phyloP scores from a whole-genome alignment of 2,888 invertebrate genomes.

The Galerucella calmariensis region DNA sequence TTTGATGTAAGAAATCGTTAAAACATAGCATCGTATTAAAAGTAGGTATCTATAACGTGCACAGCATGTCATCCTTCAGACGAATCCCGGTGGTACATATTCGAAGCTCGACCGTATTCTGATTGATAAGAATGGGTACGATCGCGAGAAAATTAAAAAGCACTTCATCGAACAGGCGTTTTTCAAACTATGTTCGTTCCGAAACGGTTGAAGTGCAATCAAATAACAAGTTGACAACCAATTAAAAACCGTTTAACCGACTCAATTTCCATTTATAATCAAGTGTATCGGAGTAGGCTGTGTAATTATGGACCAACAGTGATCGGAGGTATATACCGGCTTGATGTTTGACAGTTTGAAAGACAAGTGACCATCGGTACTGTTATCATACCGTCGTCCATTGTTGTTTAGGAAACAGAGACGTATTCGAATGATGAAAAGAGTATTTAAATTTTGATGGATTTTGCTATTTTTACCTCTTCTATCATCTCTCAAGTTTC shows the following conservation, averaged over 20 bases:
- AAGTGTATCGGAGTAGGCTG: conserved; percentile 62
- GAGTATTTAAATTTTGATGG: background rate
- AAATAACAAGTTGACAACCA: conserved; percentile 62
- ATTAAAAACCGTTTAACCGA: conserved; percentile 63
- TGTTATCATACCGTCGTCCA: conserved; percentile 37
- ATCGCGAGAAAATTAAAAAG: conserved; percentile 41
- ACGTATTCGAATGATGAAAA: conserved; percentile 43
- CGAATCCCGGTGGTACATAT: background rate
- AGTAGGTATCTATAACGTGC: background rate
- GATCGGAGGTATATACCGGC: conserved; percentile 55
- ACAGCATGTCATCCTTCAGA: background rate
- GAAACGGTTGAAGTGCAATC: conserved; percentile 50
- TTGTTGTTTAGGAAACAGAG: conserved; percentile 42
- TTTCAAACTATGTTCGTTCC: conserved; percentile 19
- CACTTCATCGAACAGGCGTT: conserved; percentile 38
- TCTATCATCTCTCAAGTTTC: too few relatives aligned
- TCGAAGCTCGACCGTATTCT: conserved; percentile 7
- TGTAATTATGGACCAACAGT: conserved; percentile 61
- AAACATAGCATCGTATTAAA: too few relatives aligned
- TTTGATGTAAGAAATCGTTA: too few relatives aligned
- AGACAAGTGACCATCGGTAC: conserved; percentile 57
- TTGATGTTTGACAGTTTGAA: conserved; percentile 58
- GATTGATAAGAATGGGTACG: conserved; percentile 8
- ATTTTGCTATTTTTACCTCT: too few relatives aligned
- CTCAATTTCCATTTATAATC: conserved; percentile 62